phyloP scores from a whole-genome alignment of 1,140 invertebrate genomes.

The Caenorhabditis remanei region DNA sequence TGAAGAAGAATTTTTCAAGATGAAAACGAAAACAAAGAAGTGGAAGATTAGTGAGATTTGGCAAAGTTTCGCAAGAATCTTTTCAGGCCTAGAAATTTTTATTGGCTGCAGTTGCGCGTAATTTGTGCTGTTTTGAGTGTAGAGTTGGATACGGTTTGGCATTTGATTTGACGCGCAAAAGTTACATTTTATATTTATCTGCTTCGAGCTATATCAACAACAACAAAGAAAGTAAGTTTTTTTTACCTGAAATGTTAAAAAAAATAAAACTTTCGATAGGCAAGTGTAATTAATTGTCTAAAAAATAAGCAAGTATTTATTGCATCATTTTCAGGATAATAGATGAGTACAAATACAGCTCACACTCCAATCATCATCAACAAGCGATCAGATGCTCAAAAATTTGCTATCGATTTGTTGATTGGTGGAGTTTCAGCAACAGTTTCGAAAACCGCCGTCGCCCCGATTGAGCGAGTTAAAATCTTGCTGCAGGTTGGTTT shows the following conservation, averaged over 20 bases:
- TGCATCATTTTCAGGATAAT: slow-evolving; percentile 8
- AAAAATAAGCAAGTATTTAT: not conserved
- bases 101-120: not conserved
- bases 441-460: slow-evolving; percentile 81
- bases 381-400: slow-evolving; percentile 24
- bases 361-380: not conserved
- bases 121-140: not conserved
- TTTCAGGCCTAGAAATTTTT: not conserved
- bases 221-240: not conserved
- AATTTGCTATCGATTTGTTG: slow-evolving; percentile 21
- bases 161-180: not conserved
- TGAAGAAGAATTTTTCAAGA: not conserved
- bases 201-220: not conserved
- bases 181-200: not conserved
- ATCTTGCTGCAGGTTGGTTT: slow-evolving; percentile 83
- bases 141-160: not conserved
- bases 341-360: not conserved
- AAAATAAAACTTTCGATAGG: not conserved
- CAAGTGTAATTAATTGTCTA: too few relatives aligned
- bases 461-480: slow-evolving; percentile 93
- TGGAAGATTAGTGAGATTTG: not conserved
- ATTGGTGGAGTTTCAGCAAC: slow-evolving; percentile 59
- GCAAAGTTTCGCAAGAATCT: slow-evolving; percentile 34
- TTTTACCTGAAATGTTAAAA: not conserved
- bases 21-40: not conserved